phyloP scores from a whole-genome alignment of 2,113 vertebrate species.

The Sinocyclocheilus grahami region DNA sequence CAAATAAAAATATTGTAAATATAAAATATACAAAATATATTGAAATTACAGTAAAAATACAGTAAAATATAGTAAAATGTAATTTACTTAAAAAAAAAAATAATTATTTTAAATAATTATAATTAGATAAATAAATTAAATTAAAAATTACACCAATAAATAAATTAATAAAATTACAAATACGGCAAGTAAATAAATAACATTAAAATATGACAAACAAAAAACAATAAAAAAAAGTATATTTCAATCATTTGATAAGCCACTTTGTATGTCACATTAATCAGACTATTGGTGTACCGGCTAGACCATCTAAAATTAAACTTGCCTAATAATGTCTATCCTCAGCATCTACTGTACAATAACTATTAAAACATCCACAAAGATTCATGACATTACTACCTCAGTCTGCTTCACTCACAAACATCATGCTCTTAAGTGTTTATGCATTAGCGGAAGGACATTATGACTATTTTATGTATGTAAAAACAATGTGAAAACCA shows the following conservation, averaged over 20 bases:
- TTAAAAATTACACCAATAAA: neutral
- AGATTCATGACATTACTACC: neutral
- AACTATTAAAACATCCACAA: neutral
- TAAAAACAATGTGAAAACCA: neutral
- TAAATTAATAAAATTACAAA: neutral
- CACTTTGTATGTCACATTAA: neutral
- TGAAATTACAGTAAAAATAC: too few relatives aligned
- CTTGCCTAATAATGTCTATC: neutral
- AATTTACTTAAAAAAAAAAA: too few relatives aligned
- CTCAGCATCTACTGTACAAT: neutral
- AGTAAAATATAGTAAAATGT: too few relatives aligned
- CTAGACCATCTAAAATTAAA: neutral
- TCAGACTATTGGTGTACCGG: neutral
- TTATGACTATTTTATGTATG: slow-evolving; percentile 38
- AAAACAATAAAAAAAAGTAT: too few relatives aligned
- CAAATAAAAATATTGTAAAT: neutral
- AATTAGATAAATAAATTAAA: too few relatives aligned
- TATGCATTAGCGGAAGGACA: slow-evolving; percentile 39
- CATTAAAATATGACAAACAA: neutral
- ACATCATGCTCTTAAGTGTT: slow-evolving; percentile 13
- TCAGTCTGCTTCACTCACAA: neutral
- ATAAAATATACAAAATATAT: neutral
- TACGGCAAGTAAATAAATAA: neutral
- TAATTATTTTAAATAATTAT: too few relatives aligned
- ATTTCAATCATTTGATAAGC: neutral